These are phyloP conservation scores for Drosophila eohydei DNA, from an alignment of 2,888 invertebrate genomes.

Conservation along the genomic window DNA sequence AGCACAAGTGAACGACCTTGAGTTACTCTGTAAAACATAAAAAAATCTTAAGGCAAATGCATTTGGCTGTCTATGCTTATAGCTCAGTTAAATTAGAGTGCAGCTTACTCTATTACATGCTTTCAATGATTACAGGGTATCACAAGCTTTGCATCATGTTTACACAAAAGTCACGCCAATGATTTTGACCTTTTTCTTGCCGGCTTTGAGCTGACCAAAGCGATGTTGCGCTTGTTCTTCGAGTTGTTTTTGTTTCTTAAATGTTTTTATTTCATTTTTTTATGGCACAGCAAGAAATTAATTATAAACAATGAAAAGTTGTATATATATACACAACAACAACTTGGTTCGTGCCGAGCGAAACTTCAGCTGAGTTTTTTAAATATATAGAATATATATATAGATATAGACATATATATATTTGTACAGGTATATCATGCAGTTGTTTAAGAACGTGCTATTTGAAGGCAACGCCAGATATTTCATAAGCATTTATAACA, in stretches of 20 bases:
- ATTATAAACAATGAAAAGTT: conserved; percentile 67
- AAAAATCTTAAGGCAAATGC: no score
- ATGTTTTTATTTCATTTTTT: conserved; percentile 35
- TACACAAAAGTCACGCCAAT: conserved; percentile 66
- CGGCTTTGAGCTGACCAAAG: conserved; percentile 56
- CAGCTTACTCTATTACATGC: not conserved
- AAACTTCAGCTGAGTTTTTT: conserved; percentile 12
- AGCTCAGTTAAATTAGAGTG: no score
- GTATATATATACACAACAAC: conserved; percentile 23
- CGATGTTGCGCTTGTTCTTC: conserved; percentile 13
- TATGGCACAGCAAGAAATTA: conserved; percentile 55
- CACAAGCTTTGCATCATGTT: conserved; percentile 54
- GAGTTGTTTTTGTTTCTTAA: conserved; percentile 18
- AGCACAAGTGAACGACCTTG: not conserved
- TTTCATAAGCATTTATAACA: not conserved
- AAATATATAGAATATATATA: not conserved
- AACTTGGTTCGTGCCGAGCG: conserved; percentile 39
- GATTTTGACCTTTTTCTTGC: conserved; percentile 67
- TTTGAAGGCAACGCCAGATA: conserved; percentile 31
- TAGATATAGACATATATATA: not conserved
- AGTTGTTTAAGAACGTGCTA: conserved; percentile 35
- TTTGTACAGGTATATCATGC: not conserved
- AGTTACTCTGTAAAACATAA: not conserved
- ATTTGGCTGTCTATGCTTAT: not conserved
- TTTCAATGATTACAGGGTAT: conserved; percentile 15